phyloP scores from a whole-genome alignment of 2,888 invertebrate species.

The Nomada ruficornis region DNA sequence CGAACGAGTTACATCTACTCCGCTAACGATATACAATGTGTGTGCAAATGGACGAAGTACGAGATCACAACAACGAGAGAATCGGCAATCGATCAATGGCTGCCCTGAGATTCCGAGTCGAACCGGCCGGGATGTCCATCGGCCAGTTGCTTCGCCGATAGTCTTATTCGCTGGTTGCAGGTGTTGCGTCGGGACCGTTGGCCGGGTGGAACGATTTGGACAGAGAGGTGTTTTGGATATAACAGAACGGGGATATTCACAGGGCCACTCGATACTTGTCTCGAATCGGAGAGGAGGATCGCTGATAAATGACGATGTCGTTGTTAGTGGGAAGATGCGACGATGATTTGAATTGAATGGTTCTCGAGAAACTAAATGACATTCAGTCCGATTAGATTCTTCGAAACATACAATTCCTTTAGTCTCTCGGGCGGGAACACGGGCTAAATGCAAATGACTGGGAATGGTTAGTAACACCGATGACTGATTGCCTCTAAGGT shows the following conservation, averaged over 20 bases:
- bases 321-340: constrained; percentile 26
- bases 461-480: constrained; percentile 41
- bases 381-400: too few relatives aligned
- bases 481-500: constrained; percentile 8
- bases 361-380: not conserved
- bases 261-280: constrained; percentile 22
- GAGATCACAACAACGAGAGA: constrained; percentile 71
- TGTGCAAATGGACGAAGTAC: constrained; percentile 72
- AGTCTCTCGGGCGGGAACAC: constrained; percentile 2
- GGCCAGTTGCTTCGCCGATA: constrained; percentile 69
- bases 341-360: constrained; percentile 16
- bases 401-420: not conserved
- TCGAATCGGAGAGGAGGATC: constrained; percentile 1
- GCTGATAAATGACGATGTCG: not conserved
- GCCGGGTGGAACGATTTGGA: constrained; percentile 76
- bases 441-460: not conserved
- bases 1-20: constrained; percentile 50
- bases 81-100: constrained; percentile 69
- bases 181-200: constrained; percentile 83
- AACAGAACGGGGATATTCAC: not conserved
- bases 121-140: constrained; percentile 66
- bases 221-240: not conserved
- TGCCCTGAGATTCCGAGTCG: constrained; percentile 53
- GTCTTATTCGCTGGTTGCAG: constrained; percentile 76
- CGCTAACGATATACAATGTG: constrained; percentile 57